Conservation (phyloP, 2,113 vertebrate genomes). For the Bubo scandiacus region DNA sequence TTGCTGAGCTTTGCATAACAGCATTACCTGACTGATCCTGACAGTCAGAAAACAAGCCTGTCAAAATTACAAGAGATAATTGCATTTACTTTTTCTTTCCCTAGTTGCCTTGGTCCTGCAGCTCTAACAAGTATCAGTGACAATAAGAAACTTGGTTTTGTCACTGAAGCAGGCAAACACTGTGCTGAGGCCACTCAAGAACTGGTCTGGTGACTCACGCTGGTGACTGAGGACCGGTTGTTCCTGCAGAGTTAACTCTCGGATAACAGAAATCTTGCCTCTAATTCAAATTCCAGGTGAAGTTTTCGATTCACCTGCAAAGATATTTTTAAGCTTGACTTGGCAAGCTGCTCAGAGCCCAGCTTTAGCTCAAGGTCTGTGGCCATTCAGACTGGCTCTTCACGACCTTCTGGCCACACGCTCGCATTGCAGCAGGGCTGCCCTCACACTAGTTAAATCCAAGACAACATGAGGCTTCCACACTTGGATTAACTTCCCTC, state of each 20-base stretch:
- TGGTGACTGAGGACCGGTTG: neutral
- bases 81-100: neutral
- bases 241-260: neutral
- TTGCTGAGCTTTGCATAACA: neutral
- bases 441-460: neutral
- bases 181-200: neutral
- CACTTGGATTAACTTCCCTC: neutral
- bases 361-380: neutral
- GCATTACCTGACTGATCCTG: neutral
- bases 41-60: neutral
- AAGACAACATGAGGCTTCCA: neutral
- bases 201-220: neutral
- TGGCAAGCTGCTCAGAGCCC: neutral
- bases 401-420: accelerated
- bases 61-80: neutral
- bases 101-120: neutral
- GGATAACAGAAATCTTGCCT: neutral
- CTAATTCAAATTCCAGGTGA: neutral
- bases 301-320: neutral
- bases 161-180: neutral
- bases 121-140: neutral
- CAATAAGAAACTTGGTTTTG: neutral
- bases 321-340: neutral
- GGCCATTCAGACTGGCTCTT: neutral
- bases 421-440: neutral